Evolutionary conservation across 2,888 invertebrate species (phyloP).

Genomic region (Drosophila recens): DNA sequence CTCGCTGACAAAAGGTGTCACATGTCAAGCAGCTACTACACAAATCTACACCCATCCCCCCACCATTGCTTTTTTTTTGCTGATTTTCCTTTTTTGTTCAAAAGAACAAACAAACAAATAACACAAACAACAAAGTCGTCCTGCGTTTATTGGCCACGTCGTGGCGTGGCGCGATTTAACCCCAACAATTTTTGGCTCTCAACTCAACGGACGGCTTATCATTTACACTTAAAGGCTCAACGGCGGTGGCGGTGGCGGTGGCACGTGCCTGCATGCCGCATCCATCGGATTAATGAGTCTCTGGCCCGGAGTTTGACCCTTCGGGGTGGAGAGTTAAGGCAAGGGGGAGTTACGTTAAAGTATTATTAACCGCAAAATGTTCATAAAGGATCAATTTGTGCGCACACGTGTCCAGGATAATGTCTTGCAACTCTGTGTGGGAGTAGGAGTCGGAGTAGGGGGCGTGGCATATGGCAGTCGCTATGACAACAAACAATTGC

Average conservation of each 20-base stretch:
- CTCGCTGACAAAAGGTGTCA: slow-evolving; percentile 81
- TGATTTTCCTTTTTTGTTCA: slow-evolving; percentile 8
- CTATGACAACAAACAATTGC: slow-evolving; percentile 24
- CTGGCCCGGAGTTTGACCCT: slow-evolving; percentile 20
- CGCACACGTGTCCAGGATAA: slow-evolving; percentile 78
- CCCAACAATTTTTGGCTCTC: slow-evolving; percentile 35
- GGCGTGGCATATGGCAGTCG: slow-evolving; percentile 30
- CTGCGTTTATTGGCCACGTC: slow-evolving; percentile 34
- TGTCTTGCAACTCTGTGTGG: slow-evolving; percentile 31
- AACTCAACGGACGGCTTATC: slow-evolving; percentile 61
- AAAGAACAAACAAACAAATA: slow-evolving; percentile 11
- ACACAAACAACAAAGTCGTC: slow-evolving; percentile 42
- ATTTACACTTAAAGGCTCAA: slow-evolving; percentile 83
- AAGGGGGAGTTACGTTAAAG: slow-evolving; percentile 34
- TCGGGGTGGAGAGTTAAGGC: background rate
- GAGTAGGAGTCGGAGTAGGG: background rate
- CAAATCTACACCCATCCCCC: background rate
- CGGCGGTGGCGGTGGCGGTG: slow-evolving; percentile 29
- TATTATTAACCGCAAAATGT: slow-evolving; percentile 82
- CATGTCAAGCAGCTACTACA: slow-evolving; percentile 72
- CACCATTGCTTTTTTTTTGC: background rate
- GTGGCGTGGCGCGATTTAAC: slow-evolving; percentile 45
- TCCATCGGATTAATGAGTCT: slow-evolving; percentile 47
- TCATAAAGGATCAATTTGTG: slow-evolving; percentile 81
- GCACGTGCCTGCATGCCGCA: slow-evolving; percentile 74